Evolutionary conservation across 1,140 invertebrate species (phyloP), one percentile per base, ranked within the genome.

Genomic region (Procambarus virginalis): DNA sequence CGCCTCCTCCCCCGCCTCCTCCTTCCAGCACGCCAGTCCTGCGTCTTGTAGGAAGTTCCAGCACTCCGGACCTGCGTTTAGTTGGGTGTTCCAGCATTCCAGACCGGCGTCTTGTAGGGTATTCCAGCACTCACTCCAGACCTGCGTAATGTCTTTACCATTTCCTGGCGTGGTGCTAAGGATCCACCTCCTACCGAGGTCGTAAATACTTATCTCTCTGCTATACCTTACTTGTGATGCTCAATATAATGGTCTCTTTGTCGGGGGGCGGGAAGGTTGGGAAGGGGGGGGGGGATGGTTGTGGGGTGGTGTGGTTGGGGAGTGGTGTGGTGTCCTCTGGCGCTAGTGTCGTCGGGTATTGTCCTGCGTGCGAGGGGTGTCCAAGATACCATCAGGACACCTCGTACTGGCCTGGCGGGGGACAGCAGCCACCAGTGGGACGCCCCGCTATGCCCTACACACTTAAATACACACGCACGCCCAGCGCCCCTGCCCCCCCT

Each of bases 321-420:
- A 55, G 12, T 34, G 10, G 10, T 51, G 80, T 68, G 81, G 81
- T 83, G 60, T 83, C 81, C 81, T 83, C 81, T 83, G 60, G 81
- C 81, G 81, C 46, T 48, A 60, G 81, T 83, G 81, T 83, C 81
- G 81, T 83, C 81, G 81, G 22, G 60, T 83, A 83, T 83, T 83
- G 81, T 83, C 55, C 81, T 70, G 45, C 55, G 81, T 83, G 81
- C 81, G 22, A 83, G 81, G 81, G 81, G 81, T 48, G 81, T 83
- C 81, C 81, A 34, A 60, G 81, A 83, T 83, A 83, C 81, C 60
- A 83, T 83, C 81, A 83, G 81, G 81, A 83, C 81, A 83, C 81
- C 81, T 83, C 81, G 81, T 83, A 83, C 22, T 68, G 81, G 81
- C 81, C 55, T 83, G 81, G 81, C 81, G 64, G 81, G 81, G 81